Conservation (phyloP, 2,888 invertebrate genomes). For the Slavum lentiscoides region DNA sequence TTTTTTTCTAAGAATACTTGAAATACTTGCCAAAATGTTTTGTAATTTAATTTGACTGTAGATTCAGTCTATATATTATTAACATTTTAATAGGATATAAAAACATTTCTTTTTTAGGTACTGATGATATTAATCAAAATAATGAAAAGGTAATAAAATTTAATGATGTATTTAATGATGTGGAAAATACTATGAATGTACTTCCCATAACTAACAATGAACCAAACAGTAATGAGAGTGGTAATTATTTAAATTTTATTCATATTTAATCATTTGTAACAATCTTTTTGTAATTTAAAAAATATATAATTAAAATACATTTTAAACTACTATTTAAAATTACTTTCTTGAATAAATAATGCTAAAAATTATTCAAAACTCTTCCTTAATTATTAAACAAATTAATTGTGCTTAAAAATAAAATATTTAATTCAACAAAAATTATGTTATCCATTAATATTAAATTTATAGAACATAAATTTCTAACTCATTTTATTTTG, state of each 20-base stretch:
- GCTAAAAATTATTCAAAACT: too few species aligned
- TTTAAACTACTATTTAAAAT: too few species aligned
- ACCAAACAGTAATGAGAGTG: not conserved
- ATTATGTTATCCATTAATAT: not conserved
- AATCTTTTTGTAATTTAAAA: too few species aligned
- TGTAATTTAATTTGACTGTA: not conserved
- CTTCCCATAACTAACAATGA: not conserved
- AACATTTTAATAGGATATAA: too few species aligned
- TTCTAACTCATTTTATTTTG: not conserved
- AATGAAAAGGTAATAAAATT: not conserved
- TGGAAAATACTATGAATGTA: not conserved
- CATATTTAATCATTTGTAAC: not conserved
- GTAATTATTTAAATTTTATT: conserved; percentile 1
- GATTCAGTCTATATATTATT: not conserved
- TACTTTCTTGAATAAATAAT: too few species aligned
- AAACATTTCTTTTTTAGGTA: not conserved
- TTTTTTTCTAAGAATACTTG: too few species aligned
- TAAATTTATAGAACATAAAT: not conserved
- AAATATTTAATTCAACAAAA: too few species aligned
- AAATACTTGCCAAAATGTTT: too few species aligned
- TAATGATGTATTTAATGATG: not conserved
- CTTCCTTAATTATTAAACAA: too few species aligned
- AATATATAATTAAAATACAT: too few species aligned
- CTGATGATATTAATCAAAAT: not conserved
- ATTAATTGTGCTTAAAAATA: too few species aligned